A percentile compares a stretch with the other conserved stretches of the same genome.
Evolutionary conservation across 2,888 invertebrate genomes (phyloP).

Genomic region (Atherix ibis): DNA sequence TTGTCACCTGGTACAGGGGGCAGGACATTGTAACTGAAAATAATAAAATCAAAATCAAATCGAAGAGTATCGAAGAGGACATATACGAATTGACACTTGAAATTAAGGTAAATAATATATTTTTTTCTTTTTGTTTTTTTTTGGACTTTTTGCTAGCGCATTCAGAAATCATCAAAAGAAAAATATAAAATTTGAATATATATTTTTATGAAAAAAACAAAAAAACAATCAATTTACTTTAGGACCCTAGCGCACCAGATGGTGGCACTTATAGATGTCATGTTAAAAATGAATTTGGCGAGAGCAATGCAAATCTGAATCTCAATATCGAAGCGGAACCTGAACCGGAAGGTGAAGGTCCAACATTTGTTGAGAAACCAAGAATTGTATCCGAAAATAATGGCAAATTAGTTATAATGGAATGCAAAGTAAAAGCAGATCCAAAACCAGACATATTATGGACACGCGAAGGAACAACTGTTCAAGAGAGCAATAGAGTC

Average conservation of each 20-base stretch:
- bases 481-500: conserved; percentile 67
- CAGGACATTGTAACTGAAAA: conserved; percentile 71
- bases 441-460: conserved; percentile 70
- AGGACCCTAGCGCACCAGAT: conserved; percentile 69
- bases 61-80: conserved; percentile 63
- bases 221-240: too few relatives aligned
- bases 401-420: conserved; percentile 75
- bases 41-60: conserved; percentile 67
- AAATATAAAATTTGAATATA: background rate
- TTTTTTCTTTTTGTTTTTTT: too few relatives aligned
- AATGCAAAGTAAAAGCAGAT: conserved; percentile 69
- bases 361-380: conserved; percentile 85
- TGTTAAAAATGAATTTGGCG: conserved; percentile 89
- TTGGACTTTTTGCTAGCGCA: too few relatives aligned
- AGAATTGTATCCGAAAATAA: conserved; percentile 69
- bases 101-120: conserved; percentile 43
- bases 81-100: conserved; percentile 70
- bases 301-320: conserved; percentile 91
- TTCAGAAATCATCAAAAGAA: too few relatives aligned
- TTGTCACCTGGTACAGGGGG: conserved; percentile 89
- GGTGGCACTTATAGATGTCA: conserved; percentile 86
- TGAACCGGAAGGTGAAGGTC: conserved; percentile 86
- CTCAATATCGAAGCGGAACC: conserved; percentile 93
- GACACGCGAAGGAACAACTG: conserved; percentile 64
- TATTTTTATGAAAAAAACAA: too few relatives aligned